These are phyloP conservation scores for Drosophila phalerata DNA, from an alignment of 2,888 invertebrate species.

Conservation along the genomic window DNA sequence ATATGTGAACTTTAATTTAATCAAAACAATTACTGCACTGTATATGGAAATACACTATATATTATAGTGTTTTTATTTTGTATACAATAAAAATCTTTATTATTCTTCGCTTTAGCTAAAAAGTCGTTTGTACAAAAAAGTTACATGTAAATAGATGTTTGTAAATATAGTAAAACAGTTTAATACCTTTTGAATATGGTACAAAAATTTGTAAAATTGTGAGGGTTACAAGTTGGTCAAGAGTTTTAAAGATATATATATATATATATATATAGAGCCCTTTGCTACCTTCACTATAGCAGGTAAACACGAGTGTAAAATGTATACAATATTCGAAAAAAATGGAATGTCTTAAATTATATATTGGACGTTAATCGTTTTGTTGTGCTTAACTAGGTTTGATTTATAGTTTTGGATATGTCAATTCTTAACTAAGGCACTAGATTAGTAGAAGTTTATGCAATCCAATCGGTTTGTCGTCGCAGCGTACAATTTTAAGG, in stretches of 20 bases:
- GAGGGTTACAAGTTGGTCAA: conserved; percentile 20
- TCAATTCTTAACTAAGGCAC: conserved; percentile 59
- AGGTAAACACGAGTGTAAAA: conserved; percentile 33
- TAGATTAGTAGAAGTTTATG: conserved; percentile 76
- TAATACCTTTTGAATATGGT: conserved; percentile 47
- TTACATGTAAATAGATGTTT: conserved; percentile 50
- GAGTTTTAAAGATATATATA: conserved; percentile 27
- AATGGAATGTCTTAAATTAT: conserved; percentile 42
- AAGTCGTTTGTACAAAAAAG: conserved; percentile 73
- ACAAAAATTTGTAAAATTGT: conserved; percentile 37
- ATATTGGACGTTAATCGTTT: conserved; percentile 52
- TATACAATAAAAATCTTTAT: conserved; percentile 75
- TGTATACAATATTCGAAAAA: conserved; percentile 10
- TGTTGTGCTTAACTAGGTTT: conserved; percentile 33
- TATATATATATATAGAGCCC: conserved; percentile 15
- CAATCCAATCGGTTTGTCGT: conserved; percentile 60
- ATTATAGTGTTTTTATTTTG: conserved; percentile 49
- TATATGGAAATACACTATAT: conserved; percentile 6
- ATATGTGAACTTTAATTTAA: no score
- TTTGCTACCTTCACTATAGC: conserved; percentile 27
- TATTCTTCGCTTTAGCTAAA: conserved; percentile 68
- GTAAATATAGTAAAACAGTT: conserved; percentile 36
- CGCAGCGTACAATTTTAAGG: conserved; percentile 27
- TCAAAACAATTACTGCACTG: no score
- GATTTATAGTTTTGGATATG: conserved; percentile 24